A percentile compares a stretch with the other conserved stretches of the same genome.
These are phyloP conservation scores for Creontiades dilutus DNA, from an alignment of 2,888 invertebrate species.

Conservation along the genomic window DNA sequence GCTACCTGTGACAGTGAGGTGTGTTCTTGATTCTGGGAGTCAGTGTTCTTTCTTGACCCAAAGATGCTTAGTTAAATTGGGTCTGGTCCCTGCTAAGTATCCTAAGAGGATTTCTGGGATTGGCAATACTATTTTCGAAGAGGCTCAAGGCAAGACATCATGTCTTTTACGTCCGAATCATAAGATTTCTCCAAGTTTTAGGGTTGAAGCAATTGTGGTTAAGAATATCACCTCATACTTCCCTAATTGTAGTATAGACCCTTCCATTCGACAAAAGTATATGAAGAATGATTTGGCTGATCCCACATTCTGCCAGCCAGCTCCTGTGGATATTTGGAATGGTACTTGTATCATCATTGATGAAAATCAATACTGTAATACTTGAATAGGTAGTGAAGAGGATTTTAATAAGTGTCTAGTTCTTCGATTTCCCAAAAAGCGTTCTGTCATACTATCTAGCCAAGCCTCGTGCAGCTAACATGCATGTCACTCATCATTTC, in stretches of 20 bases:
- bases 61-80: conserved; percentile 17
- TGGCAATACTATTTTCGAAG: conserved; percentile 30
- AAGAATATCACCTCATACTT: background rate
- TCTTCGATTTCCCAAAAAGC: too few species aligned
- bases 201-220: background rate
- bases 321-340: conserved; percentile 36
- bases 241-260: background rate
- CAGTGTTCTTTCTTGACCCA: conserved; percentile 52
- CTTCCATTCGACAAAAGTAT: background rate
- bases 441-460: too few species aligned
- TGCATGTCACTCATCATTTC: too few species aligned
- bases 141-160: conserved; percentile 1
- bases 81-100: background rate
- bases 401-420: background rate
- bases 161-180: background rate
- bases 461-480: too few species aligned
- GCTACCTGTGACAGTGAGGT: too few species aligned
- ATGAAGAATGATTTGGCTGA: background rate
- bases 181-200: too few species aligned
- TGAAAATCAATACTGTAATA: background rate
- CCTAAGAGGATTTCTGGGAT: conserved; percentile 14
- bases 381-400: background rate
- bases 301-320: conserved; percentile 21
- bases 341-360: background rate
- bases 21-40: conserved; percentile 63